A percentile compares a stretch with the other conserved stretches of the same genome.
phyloP scores from a whole-genome alignment of 2,888 invertebrate genomes.

The Heteromyza rotundicornis region DNA sequence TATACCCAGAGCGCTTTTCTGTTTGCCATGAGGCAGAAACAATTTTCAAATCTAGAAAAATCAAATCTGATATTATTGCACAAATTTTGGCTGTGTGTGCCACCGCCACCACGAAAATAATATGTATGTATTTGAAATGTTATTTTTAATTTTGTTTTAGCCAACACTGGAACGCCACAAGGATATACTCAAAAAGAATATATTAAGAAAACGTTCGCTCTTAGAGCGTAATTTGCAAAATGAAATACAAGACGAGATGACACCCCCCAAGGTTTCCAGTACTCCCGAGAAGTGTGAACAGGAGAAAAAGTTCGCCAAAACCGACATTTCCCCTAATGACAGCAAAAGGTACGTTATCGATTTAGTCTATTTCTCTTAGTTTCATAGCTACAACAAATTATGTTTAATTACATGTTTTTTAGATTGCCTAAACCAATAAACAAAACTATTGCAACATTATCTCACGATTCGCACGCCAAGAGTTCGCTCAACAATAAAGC shows the following conservation, averaged over 20 bases:
- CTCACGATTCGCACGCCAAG: not conserved
- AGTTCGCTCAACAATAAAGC: slow-evolving; percentile 20
- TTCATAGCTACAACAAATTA: too few relatives aligned
- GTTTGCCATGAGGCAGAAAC: too few relatives aligned
- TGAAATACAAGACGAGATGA: slow-evolving; percentile 85
- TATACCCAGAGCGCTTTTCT: too few relatives aligned
- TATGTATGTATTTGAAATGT: not conserved
- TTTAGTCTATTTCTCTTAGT: too few relatives aligned
- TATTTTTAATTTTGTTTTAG: slow-evolving; percentile 57
- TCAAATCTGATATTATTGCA: too few relatives aligned
- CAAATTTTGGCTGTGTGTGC: too few relatives aligned
- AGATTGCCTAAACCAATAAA: slow-evolving; percentile 29
- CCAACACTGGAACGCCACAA: slow-evolving; percentile 82
- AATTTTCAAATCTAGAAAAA: too few relatives aligned
- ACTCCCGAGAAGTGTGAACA: not conserved
- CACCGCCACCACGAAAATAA: too few relatives aligned
- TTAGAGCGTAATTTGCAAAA: slow-evolving; percentile 88
- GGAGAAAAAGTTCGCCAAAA: not conserved
- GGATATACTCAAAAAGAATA: slow-evolving; percentile 90
- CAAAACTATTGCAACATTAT: not conserved
- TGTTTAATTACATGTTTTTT: not conserved
- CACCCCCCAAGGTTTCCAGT: slow-evolving; percentile 66
- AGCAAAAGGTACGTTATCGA: slow-evolving; percentile 14
- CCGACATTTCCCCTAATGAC: not conserved
- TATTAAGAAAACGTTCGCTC: slow-evolving; percentile 85